Base-by-base conservation (phyloP, 35 echinoderm and acorn worm species). In the Acanthaster planci region DNA sequence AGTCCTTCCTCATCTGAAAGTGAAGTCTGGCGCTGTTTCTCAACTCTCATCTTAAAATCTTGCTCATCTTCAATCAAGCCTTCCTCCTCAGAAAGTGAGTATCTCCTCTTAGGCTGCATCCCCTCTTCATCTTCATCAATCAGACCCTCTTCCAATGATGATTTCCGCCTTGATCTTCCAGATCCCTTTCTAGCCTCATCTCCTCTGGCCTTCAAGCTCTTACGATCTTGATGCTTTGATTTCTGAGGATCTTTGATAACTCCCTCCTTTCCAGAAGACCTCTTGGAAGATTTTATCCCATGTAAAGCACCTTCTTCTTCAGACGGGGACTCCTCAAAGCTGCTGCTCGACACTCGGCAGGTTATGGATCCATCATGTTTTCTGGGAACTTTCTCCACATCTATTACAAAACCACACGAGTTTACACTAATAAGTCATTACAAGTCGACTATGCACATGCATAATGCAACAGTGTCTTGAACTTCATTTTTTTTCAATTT, bases 1-100 rank as follows among this genome's bases (percentile, higher is more conserved):
- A 59, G 26, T 19, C 78, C 86, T 82, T 81, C 78, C 64, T 81
- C 86, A 0, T 72, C 86, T 42, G 77, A 37, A 32, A 64, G 77
- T 51, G 40, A 55, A 14, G 2, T 23, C 1, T 15, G 27, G n/a
- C 26, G 27, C 77, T 47, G 27, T 36, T 29, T 80, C 18, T 15
- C 37, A 1, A 1, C 15, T 2, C 9, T 23, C 12, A 67, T 67
- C 37, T 76, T 67, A 2, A n/a, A 40, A 8, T 85, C 83, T 9
- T 83, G 47, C 47, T 85, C 83, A 18, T 85, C 56, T 75, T 76
- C 83, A 50, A 77, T 52, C 40, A 78, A 8, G 35, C 76, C 75
- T 53, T 52, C 72, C 16, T 27, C 72, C 51, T 78, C 84, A 7
- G 64, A 72, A 0, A 72, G 2, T 3, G 64, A 72, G 59, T 22